A percentile compares a stretch with the other conserved stretches of the same genome.
Conservation (phyloP, 2,113 vertebrate species). For the Triplophysa siluroides region DNA sequence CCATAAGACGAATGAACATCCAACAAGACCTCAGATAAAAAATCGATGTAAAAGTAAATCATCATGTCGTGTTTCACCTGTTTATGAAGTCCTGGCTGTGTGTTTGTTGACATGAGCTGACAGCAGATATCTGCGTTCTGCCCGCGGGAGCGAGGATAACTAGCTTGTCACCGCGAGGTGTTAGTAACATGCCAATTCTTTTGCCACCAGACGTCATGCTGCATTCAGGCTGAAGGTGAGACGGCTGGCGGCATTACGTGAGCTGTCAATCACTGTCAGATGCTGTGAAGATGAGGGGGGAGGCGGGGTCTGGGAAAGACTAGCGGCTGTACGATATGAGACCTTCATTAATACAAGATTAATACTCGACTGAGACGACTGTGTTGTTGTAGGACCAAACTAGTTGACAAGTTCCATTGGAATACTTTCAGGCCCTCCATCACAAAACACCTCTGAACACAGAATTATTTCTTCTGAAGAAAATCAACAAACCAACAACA, state of each 20-base stretch:
- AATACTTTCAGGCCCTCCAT: no score
- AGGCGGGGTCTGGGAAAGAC: background rate
- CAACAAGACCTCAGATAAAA: background rate
- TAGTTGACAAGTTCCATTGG: no score
- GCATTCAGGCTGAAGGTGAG: conserved; percentile 25
- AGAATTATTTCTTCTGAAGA: no score
- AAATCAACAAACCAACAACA: no score
- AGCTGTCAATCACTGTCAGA: conserved; percentile 37
- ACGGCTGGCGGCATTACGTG: conserved; percentile 5
- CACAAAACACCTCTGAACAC: no score
- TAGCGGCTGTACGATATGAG: background rate
- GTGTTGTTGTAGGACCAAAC: no score
- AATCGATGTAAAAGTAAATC: background rate
- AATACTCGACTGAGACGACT: no score
- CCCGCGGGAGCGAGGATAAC: conserved; percentile 21
- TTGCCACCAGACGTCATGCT: conserved; percentile 28
- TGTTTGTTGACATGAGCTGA: background rate
- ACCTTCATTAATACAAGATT: no score
- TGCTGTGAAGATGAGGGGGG: background rate
- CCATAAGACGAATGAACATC: no score
- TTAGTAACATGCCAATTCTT: conserved; percentile 26
- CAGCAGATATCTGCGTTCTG: background rate
- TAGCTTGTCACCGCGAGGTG: conserved; percentile 32
- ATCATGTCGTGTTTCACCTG: background rate
- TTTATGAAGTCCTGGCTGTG: background rate